Evolutionary conservation across 2,888 invertebrate species (phyloP).

Genomic region (Acronicta aceris): DNA sequence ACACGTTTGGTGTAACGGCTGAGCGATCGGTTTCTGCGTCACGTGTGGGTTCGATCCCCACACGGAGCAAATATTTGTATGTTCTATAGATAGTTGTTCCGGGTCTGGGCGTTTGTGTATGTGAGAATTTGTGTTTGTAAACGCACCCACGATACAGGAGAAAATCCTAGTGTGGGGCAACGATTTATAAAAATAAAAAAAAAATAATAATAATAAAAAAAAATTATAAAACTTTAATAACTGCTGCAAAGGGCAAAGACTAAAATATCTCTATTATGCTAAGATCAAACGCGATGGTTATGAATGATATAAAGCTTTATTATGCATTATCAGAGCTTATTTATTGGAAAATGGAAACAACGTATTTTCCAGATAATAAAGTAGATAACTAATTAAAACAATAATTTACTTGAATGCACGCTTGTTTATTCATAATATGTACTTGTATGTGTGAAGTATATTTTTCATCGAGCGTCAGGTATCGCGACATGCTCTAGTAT

Average conservation of each 20-base stretch:
- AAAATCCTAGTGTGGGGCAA: too few relatives aligned
- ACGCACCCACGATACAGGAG: too few relatives aligned
- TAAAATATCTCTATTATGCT: slow-evolving; percentile 33
- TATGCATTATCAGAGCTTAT: slow-evolving; percentile 16
- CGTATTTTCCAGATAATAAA: slow-evolving; percentile 30
- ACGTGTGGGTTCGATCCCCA: too few relatives aligned
- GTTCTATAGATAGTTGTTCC: too few relatives aligned
- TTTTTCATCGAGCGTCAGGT: slow-evolving; percentile 68
- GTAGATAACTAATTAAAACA: slow-evolving; percentile 30
- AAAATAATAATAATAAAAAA: too few relatives aligned
- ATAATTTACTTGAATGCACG: slow-evolving; percentile 9
- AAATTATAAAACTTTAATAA: slow-evolving; percentile 41
- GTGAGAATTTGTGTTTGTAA: too few relatives aligned
- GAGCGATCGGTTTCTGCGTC: too few relatives aligned
- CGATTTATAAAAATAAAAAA: too few relatives aligned
- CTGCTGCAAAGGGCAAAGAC: slow-evolving; percentile 36
- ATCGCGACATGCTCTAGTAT: slow-evolving; percentile 67
- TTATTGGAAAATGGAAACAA: slow-evolving; percentile 27
- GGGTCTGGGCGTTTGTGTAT: too few relatives aligned
- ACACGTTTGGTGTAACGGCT: too few relatives aligned
- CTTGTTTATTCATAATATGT: slow-evolving; percentile 7
- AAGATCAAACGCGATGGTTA: slow-evolving; percentile 18
- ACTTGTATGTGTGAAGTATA: slow-evolving; percentile 27
- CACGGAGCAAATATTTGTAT: too few relatives aligned
- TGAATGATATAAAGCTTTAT: slow-evolving; percentile 28